Percentiles rank a stretch among this genome's conserved stretches.
Conservation (phyloP, 2,888 invertebrate species). For the Drosophila phalerata region DNA sequence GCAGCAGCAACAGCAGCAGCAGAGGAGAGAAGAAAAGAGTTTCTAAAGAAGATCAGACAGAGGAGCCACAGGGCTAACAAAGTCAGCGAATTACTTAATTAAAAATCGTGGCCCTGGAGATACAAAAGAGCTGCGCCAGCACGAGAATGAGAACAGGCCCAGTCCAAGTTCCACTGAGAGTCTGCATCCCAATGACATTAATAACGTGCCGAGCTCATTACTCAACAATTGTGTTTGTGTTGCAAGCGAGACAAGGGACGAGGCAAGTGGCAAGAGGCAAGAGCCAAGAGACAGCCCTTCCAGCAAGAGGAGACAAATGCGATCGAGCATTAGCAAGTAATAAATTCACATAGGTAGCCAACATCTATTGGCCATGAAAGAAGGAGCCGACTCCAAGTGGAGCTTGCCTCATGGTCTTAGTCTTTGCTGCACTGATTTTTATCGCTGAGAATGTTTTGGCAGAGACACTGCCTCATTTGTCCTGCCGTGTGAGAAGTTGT, state of each 20-base stretch:
- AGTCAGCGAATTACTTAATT: constrained; percentile 84
- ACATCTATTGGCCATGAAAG: constrained; percentile 62
- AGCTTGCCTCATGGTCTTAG: constrained; percentile 28
- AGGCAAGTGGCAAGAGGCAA: not conserved
- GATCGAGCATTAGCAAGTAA: constrained; percentile 82
- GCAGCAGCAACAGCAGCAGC: constrained; percentile 6
- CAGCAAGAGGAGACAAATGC: constrained; percentile 64
- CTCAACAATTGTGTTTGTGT: constrained; percentile 72
- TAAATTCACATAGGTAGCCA: constrained; percentile 77
- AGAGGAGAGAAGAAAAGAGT: constrained; percentile 19
- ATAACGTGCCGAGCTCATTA: constrained; percentile 80
- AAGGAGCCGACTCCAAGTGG: constrained; percentile 43
- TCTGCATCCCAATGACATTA: constrained; percentile 67
- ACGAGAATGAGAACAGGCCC: constrained; percentile 32
- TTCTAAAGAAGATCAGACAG: constrained; percentile 51
- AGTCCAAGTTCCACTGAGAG: constrained; percentile 27
- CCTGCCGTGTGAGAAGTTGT: constrained; percentile 57
- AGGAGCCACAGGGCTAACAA: constrained; percentile 73
- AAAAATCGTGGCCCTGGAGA: constrained; percentile 81
- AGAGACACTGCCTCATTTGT: constrained; percentile 61
- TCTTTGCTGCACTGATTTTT: constrained; percentile 41
- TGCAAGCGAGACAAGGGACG: not conserved
- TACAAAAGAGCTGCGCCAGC: constrained; percentile 43
- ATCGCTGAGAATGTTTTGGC: constrained; percentile 61
- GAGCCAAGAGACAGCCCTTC: constrained; percentile 35